Evolutionary conservation across 53 echinoderm and acorn worm species (phyloP), one percentile per base, ranked within the genome.

Genomic region (Holothuria leucospilota): DNA sequence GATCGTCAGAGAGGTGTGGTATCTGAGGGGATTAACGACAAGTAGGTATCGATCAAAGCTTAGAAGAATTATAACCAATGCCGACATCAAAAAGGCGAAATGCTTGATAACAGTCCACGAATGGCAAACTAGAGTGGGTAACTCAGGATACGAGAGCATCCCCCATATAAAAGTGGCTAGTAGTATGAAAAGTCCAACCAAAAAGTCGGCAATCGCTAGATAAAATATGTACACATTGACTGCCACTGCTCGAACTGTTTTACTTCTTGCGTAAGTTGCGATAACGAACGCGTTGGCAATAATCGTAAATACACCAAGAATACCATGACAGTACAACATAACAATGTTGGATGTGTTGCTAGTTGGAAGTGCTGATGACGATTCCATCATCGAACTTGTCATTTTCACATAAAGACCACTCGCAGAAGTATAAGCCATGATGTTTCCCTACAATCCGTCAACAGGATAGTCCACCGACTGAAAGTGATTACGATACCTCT

Each of bases 1-100:
- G 23, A 59, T 10, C 13, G 28, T 59, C 56, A 59, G 62, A 8
- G 13, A 58, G 13, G 38, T 60, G 30, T 80, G 80, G 61, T 80
- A 80, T 60, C 12, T 59, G 8, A 80, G 56, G 28, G 80, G 80
- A 60, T 60, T 61, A 3, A 18, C 59, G 13, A 80, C 80, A 2
- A 80, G 80, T 38, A 6, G 80, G 27, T 53, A 20, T 80, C 80
- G 58, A 29, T 80, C 80, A 29, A 53, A 59, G 53, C 80, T 80
- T 20, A 80, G 62, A 28, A 80, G 59, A 61, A 61, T 60, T 2
- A 80, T 80, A 14, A 80, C 13, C 38, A 80, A 29, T 59, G 60
- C 60, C 12, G 62, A 59, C 52, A 60, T 53, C 30, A 80, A 29
- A 34, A 61, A 34, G 15, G 62, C 13, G 21, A 60, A 80, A 9